These are phyloP conservation scores for Acestrorhynchus altus DNA, from an alignment of 2,797 vertebrate genomes.

Conservation along the genomic window DNA sequence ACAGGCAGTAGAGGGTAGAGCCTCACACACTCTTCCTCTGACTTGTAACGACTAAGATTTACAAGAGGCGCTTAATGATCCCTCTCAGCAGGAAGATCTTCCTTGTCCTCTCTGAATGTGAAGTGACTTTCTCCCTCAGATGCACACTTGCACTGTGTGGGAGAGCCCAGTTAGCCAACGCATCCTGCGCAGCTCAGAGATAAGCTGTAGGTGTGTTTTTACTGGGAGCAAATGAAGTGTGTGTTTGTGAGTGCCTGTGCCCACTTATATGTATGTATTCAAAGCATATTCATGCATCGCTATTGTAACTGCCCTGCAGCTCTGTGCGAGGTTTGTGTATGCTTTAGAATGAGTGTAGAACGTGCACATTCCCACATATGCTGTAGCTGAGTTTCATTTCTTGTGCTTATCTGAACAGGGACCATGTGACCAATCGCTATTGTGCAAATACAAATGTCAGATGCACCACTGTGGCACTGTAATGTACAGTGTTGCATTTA, in stretches of 20 bases:
- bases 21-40: not conserved
- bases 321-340: not conserved
- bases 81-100: not conserved
- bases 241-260: not conserved
- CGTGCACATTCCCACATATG: too few relatives aligned
- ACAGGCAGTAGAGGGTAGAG: not conserved
- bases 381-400: too few relatives aligned
- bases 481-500: too few relatives aligned
- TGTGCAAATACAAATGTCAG: too few relatives aligned
- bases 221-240: constrained; percentile 2
- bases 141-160: not conserved
- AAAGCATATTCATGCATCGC: not conserved
- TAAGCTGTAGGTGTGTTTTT: constrained; percentile 6
- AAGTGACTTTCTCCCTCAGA: not conserved
- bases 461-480: too few relatives aligned
- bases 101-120: constrained; percentile 1
- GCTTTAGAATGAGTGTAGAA: not conserved
- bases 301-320: not conserved
- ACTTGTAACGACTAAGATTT: not conserved
- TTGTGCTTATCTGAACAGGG: too few relatives aligned
- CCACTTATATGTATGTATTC: not conserved
- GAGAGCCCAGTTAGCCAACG: constrained; percentile 8
- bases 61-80: not conserved
- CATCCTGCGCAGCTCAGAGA: not conserved
- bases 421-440: too few relatives aligned